Conservation (phyloP, 2,888 invertebrate genomes). For the Calameuta filiformis region DNA sequence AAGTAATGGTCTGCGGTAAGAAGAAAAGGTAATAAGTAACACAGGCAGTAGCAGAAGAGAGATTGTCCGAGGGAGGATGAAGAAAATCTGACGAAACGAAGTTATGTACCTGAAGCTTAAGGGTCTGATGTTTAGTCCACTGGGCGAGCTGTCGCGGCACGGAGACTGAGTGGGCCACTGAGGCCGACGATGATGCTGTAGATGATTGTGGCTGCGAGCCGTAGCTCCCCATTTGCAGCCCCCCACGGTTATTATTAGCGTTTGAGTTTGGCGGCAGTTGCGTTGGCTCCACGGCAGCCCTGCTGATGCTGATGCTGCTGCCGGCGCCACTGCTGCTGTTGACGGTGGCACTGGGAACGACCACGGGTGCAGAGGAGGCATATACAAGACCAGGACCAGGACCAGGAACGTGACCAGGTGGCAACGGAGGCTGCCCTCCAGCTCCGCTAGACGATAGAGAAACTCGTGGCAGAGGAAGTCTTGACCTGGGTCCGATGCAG, state of each 20-base stretch:
- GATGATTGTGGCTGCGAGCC: conserved; percentile 22
- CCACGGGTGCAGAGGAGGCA: conserved; percentile 18
- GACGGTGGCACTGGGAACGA: conserved; percentile 24
- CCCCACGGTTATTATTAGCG: conserved; percentile 61
- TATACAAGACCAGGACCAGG: conserved; percentile 25
- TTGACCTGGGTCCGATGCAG: conserved; percentile 59
- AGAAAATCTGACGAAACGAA: background rate
- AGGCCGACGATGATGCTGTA: conserved; percentile 33
- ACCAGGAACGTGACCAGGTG: conserved; percentile 5
- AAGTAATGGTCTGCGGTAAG: no score
- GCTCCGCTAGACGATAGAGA: conserved; percentile 26
- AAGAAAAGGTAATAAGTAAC: background rate
- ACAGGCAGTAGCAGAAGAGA: background rate
- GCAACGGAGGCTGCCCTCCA: conserved; percentile 15
- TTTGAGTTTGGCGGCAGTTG: conserved; percentile 49
- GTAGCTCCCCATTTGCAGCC: conserved; percentile 49
- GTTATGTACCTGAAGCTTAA: conserved; percentile 55
- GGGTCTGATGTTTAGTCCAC: conserved; percentile 62
- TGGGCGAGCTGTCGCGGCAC: conserved; percentile 57
- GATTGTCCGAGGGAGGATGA: background rate
- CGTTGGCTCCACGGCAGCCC: conserved; percentile 31
- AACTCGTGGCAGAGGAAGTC: conserved; percentile 50
- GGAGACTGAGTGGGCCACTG: conserved; percentile 44
- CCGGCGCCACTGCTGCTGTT: conserved; percentile 26
- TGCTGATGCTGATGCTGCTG: conserved; percentile 21